A percentile compares a stretch with the other conserved stretches of the same genome.
phyloP scores from a whole-genome alignment of 1,140 invertebrate genomes.

The Phymastichus coffea region DNA sequence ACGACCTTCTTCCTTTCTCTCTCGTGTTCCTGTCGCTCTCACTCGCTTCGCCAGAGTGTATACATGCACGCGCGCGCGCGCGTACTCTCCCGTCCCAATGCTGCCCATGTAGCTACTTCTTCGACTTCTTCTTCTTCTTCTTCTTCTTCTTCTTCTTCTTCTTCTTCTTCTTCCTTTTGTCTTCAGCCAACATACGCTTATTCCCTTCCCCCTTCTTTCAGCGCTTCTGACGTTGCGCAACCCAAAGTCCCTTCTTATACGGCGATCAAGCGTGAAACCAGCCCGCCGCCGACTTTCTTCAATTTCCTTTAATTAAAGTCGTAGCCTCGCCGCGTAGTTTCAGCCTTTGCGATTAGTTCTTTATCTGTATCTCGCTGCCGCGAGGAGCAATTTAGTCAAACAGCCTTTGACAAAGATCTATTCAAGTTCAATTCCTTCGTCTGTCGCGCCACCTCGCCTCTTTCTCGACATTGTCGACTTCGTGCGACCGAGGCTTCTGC shows the following conservation, averaged over 20 bases:
- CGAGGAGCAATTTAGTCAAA: not conserved
- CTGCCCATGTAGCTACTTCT: too few relatives aligned
- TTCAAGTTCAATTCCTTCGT: constrained; percentile 4
- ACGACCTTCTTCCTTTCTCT: constrained; percentile 51
- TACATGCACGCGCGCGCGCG: too few relatives aligned
- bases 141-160: constrained; percentile 18
- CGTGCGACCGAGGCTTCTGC: too few relatives aligned
- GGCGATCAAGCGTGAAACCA: not conserved
- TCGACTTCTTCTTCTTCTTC: not conserved
- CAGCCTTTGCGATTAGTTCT: not conserved
- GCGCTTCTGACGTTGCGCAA: too few relatives aligned
- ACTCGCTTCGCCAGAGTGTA: constrained; percentile 14
- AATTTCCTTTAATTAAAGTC: constrained; percentile 5
- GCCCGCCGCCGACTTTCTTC: constrained; percentile 1
- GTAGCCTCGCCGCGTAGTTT: not conserved
- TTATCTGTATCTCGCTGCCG: not conserved
- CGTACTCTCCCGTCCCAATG: too few relatives aligned
- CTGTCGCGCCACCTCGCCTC: constrained; percentile 6
- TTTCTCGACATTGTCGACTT: not conserved
- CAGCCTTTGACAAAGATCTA: constrained; percentile 8
- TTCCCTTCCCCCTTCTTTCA: too few relatives aligned
- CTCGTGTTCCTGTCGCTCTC: constrained; percentile 24
- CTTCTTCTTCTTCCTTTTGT: not conserved
- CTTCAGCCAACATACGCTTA: not conserved
- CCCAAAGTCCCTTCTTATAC: too few relatives aligned